Base-by-base conservation (phyloP, 2,113 vertebrate genomes). In the Stegastes partitus region DNA sequence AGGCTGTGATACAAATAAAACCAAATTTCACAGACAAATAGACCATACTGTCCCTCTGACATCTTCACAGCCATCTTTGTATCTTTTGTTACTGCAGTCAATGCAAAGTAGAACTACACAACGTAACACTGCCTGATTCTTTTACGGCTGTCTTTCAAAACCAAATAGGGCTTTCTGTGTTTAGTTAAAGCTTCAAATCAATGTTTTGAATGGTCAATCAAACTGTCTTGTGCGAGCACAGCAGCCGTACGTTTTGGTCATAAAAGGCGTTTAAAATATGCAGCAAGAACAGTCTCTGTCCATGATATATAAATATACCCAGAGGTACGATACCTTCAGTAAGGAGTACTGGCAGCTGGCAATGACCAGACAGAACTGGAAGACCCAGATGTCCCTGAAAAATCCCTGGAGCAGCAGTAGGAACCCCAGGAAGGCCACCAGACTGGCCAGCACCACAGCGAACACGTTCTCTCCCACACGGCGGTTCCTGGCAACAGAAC, bases 321-420 rank as follows among this genome's bases (percentile, higher is more conserved):
- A 51, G 53, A 37, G 23, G 26, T 18, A 12, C 4, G 1, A 16
- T 70, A 99, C 98, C 97, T 99, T 99, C 53, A 99, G 93, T 59
- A 99, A 93, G 1, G 98, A 99, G 92, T 99, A 99, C 62, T 99
- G 98, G 95, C 97, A 99, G 91, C 97, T 99, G 81, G 98, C 98
- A 87, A 99, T 99, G 87, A 99, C 98, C 86, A 99, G 94, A 95
- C 98, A 99, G 92, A 99, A 99, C 95, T 98, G 98, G 93, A 99
- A 98, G 85, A 99, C 97, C 97, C 97, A 99, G 89, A 99, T 99
- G 93, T 99, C 98, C 91, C 96, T 97, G 95, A 99, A 99, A 90
- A 99, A 99, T 70, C 96, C 97, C 89, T 97, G 95, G 79, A 97
- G 96, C 73, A 99, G 96, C 82, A 99, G 95, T 28, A 98, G 77